Base-by-base conservation (phyloP, 1,140 invertebrate genomes). In the Calycopis cecrops region DNA sequence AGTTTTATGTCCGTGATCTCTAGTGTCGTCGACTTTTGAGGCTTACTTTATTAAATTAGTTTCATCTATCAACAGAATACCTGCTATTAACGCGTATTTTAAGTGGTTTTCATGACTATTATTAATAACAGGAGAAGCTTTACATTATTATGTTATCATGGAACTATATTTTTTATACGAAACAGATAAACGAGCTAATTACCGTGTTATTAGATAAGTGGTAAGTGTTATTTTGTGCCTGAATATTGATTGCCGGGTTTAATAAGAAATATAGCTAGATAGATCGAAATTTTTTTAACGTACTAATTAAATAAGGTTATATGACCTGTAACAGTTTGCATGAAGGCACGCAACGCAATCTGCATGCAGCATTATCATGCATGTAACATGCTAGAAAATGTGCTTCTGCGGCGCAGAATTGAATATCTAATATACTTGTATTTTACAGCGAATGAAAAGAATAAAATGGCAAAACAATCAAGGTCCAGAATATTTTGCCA, bases 21-120 rank as follows among this genome's bases (percentile, higher is more conserved):
- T 62, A 70, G 73, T 82, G 81, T 83, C 82, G 75, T 80, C 78
- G 79, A 79, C 76, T 79, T 57, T 66, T 48, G 68, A 63, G 65
- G 63, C 66, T 70, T 74, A 76, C 69, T 70, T 83, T 85, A 83
- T 85, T 85, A 79, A 85, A 83, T 85, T 81, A 85, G 77, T 76
- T 59, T 60, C 67, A 78, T 76, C 63, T 71, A 75, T 76, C 74
- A 70, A 58, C 63, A 60, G 69, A 71, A 69, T 70, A 68, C 62
- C 63, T 56, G 64, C 65, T 65, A 79, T 81, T 79, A 79, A 74
- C 72, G 67, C 59, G 58, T 55, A 52, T 56, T 37, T 56, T 12
- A 38, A 48, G 42, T 44, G 28, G 34, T 54, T 47, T 54, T 54
- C 34, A 42, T 18, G 40, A 54, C 28, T 40, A 17, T 44, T 44